These are phyloP conservation scores for Prostheceraeus crozeri DNA, from an alignment of 2,888 invertebrate genomes.

Conservation along the genomic window DNA sequence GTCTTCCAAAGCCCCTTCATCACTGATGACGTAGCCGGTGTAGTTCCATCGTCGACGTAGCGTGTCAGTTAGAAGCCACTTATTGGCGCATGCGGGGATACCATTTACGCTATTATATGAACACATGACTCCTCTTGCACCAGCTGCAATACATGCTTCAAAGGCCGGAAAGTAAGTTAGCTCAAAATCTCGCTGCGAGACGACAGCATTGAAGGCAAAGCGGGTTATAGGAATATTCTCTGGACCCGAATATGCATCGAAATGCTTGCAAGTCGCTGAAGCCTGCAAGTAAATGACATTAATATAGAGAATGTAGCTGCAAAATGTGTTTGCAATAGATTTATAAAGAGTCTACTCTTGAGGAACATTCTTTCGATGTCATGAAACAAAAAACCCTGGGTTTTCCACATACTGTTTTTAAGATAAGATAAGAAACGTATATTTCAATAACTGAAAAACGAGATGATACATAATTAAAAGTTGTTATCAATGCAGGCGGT, in stretches of 20 bases:
- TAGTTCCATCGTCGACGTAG: slow-evolving; percentile 49
- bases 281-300: slow-evolving; percentile 45
- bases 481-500: too few relatives aligned
- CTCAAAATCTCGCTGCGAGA: slow-evolving; percentile 31
- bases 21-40: slow-evolving; percentile 46
- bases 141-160: slow-evolving; percentile 16
- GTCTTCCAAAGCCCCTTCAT: slow-evolving; percentile 42
- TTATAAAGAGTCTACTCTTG: too few relatives aligned
- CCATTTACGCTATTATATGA: slow-evolving; percentile 47
- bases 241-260: slow-evolving; percentile 51
- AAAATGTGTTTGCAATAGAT: too few relatives aligned
- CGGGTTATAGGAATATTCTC: slow-evolving; percentile 46
- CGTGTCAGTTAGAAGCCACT: slow-evolving; percentile 47
- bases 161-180: slow-evolving; percentile 29
- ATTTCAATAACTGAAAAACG: too few relatives aligned
- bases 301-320: too few relatives aligned
- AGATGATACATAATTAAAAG: too few relatives aligned
- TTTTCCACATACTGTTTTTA: too few relatives aligned
- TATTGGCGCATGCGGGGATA: slow-evolving; percentile 51
- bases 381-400: too few relatives aligned
- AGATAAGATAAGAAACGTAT: too few relatives aligned
- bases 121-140: neutral
- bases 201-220: slow-evolving; percentile 41
- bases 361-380: too few relatives aligned
- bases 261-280: slow-evolving; percentile 53